Base-by-base conservation (phyloP, 2,888 invertebrate genomes). In the Yponomeuta cagnagella region DNA sequence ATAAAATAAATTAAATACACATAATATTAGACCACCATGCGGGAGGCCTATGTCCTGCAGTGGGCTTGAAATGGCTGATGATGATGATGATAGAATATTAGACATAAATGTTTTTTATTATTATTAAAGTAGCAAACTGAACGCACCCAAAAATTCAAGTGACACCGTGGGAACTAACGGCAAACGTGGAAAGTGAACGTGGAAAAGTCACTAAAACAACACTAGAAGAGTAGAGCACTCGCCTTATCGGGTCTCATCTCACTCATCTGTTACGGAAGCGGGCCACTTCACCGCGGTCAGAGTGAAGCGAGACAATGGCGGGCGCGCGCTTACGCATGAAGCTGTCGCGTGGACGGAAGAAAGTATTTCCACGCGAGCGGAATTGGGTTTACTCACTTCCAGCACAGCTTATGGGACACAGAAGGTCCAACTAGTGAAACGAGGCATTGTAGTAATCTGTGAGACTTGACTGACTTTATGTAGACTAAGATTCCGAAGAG, bases 261-360 rank as follows among this genome's bases (percentile, higher is more conserved):
- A 23, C 65, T 65, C 33, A 65, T 65, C 65, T 65, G 10, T 64
- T 31, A 33, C 30, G 63, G 63, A 65, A 65, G 12, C 65, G 31
- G 23, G 10, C 33, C 31, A 65, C 30, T 30, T 30, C 33, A 30
- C 65, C 9, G 30, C 65, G 3, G 12, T 9, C 33, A 9, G 33
- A 33, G 30, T 31, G 12, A 6, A 30, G 65, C 31, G 33, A 65
- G 33, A 65, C 65, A 65, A 65, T 30, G 33, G 65, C 30, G 1
- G 23, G 64, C 31, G 33, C 10, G 65, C 33, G 33, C 33, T 65
- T 30, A 65, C 31, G 65, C 65, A 23, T 30, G 65, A 9, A 5
- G 65, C 33, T 31, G 52, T 58, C 52, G 15, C 52, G 5, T 58
- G 52, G 52, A 43, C 43, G 12, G 33, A 65, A 65, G 65, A 65